Evolutionary conservation across 2,888 invertebrate species (phyloP).

Genomic region (Scaeva pyrastri): DNA sequence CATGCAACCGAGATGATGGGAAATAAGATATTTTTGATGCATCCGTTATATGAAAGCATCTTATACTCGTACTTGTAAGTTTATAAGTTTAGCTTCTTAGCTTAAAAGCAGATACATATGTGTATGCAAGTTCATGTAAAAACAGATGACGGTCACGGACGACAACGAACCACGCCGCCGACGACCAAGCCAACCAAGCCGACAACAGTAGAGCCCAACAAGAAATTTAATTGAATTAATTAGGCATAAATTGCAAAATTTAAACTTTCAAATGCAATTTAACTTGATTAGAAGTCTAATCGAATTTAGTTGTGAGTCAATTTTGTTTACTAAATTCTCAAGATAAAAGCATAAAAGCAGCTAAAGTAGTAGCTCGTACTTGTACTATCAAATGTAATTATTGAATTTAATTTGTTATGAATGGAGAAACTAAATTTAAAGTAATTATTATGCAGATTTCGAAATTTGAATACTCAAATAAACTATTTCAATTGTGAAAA

Average conservation of each 20-base stretch:
- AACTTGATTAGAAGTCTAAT: constrained; percentile 24
- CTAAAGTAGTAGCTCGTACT: neutral
- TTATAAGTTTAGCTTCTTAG: neutral
- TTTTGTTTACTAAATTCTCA: neutral
- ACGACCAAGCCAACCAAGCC: too few species aligned
- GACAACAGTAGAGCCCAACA: neutral
- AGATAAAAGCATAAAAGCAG: neutral
- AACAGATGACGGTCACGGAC: too few species aligned
- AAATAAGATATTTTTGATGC: neutral
- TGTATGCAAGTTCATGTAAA: too few species aligned
- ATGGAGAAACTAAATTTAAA: too few species aligned
- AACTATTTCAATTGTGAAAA: too few species aligned
- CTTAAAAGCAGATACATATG: too few species aligned
- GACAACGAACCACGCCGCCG: too few species aligned
- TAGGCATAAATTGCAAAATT: constrained; percentile 61
- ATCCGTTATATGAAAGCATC: neutral
- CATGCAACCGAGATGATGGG: too few species aligned
- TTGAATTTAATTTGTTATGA: neutral
- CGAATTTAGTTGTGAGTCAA: constrained; percentile 9
- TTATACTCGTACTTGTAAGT: neutral
- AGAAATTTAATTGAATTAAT: constrained; percentile 59
- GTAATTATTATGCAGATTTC: too few species aligned
- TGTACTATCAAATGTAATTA: neutral
- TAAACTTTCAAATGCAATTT: constrained; percentile 54
- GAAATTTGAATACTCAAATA: too few species aligned